Base-by-base conservation (phyloP, 2,797 vertebrate species). In the Tachyglossus aculeatus region DNA sequence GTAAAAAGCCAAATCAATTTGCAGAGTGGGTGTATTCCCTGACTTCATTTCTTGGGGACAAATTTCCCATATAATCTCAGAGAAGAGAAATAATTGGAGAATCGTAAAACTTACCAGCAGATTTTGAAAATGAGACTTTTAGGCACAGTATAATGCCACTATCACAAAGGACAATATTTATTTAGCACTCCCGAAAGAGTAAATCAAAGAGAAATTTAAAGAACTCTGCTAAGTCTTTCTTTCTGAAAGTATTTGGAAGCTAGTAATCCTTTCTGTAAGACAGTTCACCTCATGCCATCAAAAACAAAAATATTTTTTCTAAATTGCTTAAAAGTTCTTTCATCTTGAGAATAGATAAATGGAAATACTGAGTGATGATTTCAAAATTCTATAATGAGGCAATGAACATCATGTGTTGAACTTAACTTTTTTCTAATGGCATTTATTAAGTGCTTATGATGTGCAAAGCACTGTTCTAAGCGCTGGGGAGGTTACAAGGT, bases 41-140 rank as follows among this genome's bases (percentile, higher is more conserved):
- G 74, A 80, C 71, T 84, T 78, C 69, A 40, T 64, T 84, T 80
- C 1, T 1, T 71, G 86, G 78, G 81, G 81, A 81, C 77, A 72
- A 33, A 72, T 55, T 53, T 67, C 71, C 51, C n/a, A 31, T 39
- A 39, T 36, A 52, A 3, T 75, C 72, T 77, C 0, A 2, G 62
- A 66, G 58, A 64, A 37, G 58, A 62, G 76, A 43, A 5, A 2
- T 12, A 40, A 72, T 45, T 54, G 43, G 5, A 56, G 76, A 66
- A 80, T 81, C 81, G 38, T 31, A 74, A 82, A 65, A 2, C 82
- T 85, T 82, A 88, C 60, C 57, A 60, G 59, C 50, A 73, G 52
- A 57, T 78, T 71, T 39, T 37, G 34, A 75, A 69, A 71, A 0
- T 0, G 45, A 55, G 62, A 76, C 71, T 85, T 71, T 63, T 59